Base-by-base conservation (phyloP, 2,113 vertebrate genomes). In the Ardeotis arabs region DNA sequence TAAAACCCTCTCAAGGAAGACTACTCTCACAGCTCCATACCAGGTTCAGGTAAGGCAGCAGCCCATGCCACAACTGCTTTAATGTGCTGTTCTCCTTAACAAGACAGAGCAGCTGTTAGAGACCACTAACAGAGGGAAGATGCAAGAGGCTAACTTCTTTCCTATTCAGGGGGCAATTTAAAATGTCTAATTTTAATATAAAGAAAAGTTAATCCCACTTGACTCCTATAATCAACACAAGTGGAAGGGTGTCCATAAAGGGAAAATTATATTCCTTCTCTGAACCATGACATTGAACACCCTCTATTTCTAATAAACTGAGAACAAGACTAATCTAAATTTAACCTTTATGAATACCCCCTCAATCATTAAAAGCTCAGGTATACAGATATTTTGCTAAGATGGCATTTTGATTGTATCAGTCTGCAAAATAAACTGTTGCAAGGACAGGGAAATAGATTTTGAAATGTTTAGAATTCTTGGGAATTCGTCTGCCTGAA, bases 1-100 rank as follows among this genome's bases (percentile, higher is more conserved):
- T 14, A 12, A 14, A 58, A 37, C 14, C 14, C 22, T 15, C 66
- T 33, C 11, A 37, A 66, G 14, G 62, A 67, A 39, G n/a, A 22
- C n/a, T 17, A 1, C n/a, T 33, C 41, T 58, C 52, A 8, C 12
- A 12, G n/a, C 23, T 44, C 33, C 4, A 0, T 31, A 37, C n/a
- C 44, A 33, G 44, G 20, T 24, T 19, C 10, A 44, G 37, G 47
- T 12, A 29, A 53, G 67, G 56, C 31, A 44, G 47, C 20, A 63
- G 47, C 37, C 37, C 7, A 12, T 6, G 16, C 16, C 58, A 20
- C 4, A 1, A 19, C 31, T 53, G 37, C 37, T 44, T 35, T 19
- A 44, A 24, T 1, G 12, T 50, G 14, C 28, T 33, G 23, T 47
- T 81, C 64, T 68, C 52, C 50, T 56, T 29, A 35, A 45, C 6